Conservation (phyloP, 2,888 invertebrate species). For the Capitulum mitella region DNA sequence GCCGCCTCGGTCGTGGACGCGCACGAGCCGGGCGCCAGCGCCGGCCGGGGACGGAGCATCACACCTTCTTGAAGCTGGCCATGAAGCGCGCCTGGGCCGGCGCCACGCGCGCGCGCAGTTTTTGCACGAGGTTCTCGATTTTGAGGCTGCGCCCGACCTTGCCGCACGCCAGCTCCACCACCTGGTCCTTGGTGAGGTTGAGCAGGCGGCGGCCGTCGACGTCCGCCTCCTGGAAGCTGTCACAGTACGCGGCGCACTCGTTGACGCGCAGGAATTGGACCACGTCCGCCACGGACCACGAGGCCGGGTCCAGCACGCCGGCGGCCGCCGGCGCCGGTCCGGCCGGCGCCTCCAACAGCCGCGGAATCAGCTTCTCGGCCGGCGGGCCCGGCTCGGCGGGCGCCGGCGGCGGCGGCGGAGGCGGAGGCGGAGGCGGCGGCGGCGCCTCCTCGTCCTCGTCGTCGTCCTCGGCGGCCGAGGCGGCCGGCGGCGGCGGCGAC, state of each 20-base stretch:
- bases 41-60: not conserved
- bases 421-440: conserved; percentile 10
- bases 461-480: not conserved
- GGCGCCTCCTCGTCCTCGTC: not conserved
- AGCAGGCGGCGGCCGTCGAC: conserved; percentile 75
- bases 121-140: conserved; percentile 85
- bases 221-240: conserved; percentile 56
- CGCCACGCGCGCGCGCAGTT: conserved; percentile 76
- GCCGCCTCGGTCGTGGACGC: not conserved
- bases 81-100: conserved; percentile 57
- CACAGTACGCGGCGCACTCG: conserved; percentile 60
- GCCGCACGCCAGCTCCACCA: conserved; percentile 78
- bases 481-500: not conserved
- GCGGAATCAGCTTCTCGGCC: conserved; percentile 36
- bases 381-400: not conserved
- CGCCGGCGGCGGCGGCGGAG: conserved; percentile 11
- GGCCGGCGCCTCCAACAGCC: conserved; percentile 53
- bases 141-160: conserved; percentile 92
- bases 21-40: not conserved
- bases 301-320: conserved; percentile 50
- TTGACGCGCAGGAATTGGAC: conserved; percentile 82
- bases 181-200: conserved; percentile 77
- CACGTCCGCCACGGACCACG: conserved; percentile 79
- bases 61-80: conserved; percentile 30
- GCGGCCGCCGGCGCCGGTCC: not conserved